Evolutionary conservation across 1,140 invertebrate species (phyloP), one percentile per base, ranked within the genome.

Genomic region (Papilio polytes): DNA sequence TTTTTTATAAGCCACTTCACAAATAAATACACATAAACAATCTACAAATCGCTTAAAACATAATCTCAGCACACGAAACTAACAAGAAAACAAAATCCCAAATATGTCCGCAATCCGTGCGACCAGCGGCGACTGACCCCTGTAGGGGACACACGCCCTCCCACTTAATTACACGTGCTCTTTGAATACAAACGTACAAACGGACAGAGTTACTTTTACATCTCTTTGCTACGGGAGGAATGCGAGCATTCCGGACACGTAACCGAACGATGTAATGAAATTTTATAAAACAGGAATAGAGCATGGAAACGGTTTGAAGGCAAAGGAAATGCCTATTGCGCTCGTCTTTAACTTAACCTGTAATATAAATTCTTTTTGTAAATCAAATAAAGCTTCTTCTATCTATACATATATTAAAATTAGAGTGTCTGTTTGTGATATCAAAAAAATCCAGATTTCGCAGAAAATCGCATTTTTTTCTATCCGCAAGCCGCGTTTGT

Each of bases 141-240:
- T 26, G 70, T 46, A 41, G 72, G 72, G 72, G 72, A 20, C 31
- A 72, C 36, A n/a, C 36, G 70, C 72, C 72, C 72, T 73, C 72
- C 72, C 72, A 73, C 36, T 73, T 73, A 73, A 73, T 73, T 73
- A 73, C 72, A 13, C 72, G 36, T 36, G 41, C 72, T 73, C n/a
- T 73, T 18, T 41, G 36, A 73, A 73, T 41, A 41, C 36, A 41
- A 41, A 41, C 36, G 36, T 72, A 72, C 72, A 73, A 73, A 73
- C 72, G 36, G 31, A 72, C 72, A 46, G 72, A 73, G n/a, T 46
- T 73, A 73, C 72, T 73, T 73, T 73, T 73, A 73, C 15, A 41
- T 72, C 70, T 73, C 41, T 73, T 73, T 73, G 72, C 18, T 73
- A 8, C 15, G 15, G 9, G 36, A 73, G 41, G 41, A 46, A 73